Conservation (phyloP, 1,140 invertebrate species). For the Branchinecta lynchi region DNA sequence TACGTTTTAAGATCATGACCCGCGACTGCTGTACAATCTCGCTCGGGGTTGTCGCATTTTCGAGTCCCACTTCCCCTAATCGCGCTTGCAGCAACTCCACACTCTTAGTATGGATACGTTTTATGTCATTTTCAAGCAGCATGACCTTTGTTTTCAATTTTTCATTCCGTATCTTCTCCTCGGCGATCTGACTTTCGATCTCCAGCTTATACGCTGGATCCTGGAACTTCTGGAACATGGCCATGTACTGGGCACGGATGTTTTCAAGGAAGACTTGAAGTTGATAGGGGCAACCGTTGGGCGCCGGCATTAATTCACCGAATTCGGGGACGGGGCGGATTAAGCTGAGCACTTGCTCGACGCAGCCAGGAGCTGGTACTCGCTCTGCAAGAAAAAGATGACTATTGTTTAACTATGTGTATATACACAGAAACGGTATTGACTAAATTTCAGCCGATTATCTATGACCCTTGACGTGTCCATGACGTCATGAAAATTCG, state of each 20-base stretch:
- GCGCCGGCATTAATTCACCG: conserved; percentile 53
- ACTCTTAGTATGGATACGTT: conserved; percentile 73
- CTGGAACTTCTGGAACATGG: conserved; percentile 64
- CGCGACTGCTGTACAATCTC: background rate
- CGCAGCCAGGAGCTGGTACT: conserved; percentile 68
- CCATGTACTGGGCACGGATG: conserved; percentile 64
- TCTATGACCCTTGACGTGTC: too few relatives aligned
- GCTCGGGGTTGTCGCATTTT: conserved; percentile 39
- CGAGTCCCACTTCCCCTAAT: conserved; percentile 76
- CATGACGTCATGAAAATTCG: too few relatives aligned
- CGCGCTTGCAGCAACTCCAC: conserved; percentile 73
- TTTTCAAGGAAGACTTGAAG: conserved; percentile 68
- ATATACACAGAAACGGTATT: too few relatives aligned
- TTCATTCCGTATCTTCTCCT: conserved; percentile 44
- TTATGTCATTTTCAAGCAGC: conserved; percentile 45
- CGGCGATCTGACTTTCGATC: conserved; percentile 58
- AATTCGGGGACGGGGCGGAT: conserved; percentile 41
- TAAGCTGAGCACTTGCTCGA: conserved; percentile 63
- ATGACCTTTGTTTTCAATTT: background rate
- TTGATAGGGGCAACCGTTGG: conserved; percentile 41
- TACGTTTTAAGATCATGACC: background rate
- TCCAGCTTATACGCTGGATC: conserved; percentile 49
- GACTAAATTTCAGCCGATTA: too few relatives aligned
- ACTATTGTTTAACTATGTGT: too few relatives aligned
- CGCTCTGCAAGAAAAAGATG: conserved; percentile 37